Percentiles rank a stretch among this genome's conserved stretches.
Conservation (phyloP, 2,888 invertebrate species). For the Drosophila putrida region DNA sequence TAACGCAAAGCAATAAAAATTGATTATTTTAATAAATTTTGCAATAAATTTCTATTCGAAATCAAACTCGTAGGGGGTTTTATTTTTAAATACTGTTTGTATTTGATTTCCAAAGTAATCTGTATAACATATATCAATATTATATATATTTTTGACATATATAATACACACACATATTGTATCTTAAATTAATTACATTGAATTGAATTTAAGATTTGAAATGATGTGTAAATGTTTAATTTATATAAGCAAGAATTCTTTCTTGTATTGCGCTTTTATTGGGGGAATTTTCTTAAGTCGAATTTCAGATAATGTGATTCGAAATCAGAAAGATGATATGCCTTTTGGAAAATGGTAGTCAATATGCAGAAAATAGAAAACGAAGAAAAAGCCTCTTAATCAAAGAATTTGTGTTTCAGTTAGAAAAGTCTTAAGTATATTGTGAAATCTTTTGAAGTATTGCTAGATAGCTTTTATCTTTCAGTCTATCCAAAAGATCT, state of each 20-base stretch:
- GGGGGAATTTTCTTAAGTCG: conserved; percentile 24
- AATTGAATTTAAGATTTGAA: conserved; percentile 38
- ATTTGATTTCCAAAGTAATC: conserved; percentile 45
- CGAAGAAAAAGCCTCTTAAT: conserved; percentile 10
- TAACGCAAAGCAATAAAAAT: conserved; percentile 62
- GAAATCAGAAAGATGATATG: conserved; percentile 11
- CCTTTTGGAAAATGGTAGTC: background rate
- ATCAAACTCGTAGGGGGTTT: background rate
- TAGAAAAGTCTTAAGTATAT: background rate
- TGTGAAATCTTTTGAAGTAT: conserved; percentile 17
- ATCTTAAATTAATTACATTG: conserved; percentile 52
- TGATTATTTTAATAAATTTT: conserved; percentile 27
- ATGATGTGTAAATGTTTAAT: conserved; percentile 61
- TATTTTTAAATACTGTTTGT: conserved; percentile 52
- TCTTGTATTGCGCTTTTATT: conserved; percentile 12
- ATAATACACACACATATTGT: conserved; percentile 54
- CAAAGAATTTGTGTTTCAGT: conserved; percentile 1
- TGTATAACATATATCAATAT: conserved; percentile 36
- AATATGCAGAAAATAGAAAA: conserved; percentile 3
- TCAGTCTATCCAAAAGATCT: conserved; percentile 23
- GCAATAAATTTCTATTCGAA: conserved; percentile 11
- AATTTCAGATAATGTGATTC: background rate
- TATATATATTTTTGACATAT: conserved; percentile 24
- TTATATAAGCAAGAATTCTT: conserved; percentile 38
- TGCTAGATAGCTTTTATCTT: conserved; percentile 13